Base-by-base conservation (phyloP, 2,888 invertebrate species). In the Aethes cnicana region DNA sequence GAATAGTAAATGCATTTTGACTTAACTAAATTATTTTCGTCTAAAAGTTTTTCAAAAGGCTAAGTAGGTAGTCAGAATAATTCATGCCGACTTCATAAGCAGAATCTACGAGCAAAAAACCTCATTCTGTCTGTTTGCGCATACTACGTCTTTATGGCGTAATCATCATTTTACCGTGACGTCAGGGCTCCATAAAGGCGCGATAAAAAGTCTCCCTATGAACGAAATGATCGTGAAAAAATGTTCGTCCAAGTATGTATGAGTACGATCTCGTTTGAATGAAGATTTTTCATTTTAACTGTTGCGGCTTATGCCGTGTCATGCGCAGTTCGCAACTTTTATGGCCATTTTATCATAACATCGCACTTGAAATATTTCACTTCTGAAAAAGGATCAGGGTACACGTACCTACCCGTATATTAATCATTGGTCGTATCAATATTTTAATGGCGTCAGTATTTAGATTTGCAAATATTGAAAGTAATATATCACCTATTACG, bases 91-190 rank as follows among this genome's bases (percentile, higher is more conserved):
- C 8, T 42, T 33, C 25, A 32, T 26, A 32, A 17, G 2, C 33
- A 33, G 32, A 35, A 46, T 35, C 11, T 26, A 54, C 43, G 25
- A 33, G 37, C 37, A 17, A 49, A 49, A 41, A 49, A 54, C 30
- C 54, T 54, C 54, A 54, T 54, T 44, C 30, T 30, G 36, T 44
- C 54, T 35, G 54, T 47, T 50, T 35, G 36, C 52, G 25, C 50
- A 52, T 55, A 52, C 39, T 50, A 52, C 42, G 23, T 47, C 37
- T 55, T 55, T 55, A 55, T 55, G 55, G 33, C 14, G 47, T 55
- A 42, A 42, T 52, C 55, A 50, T 55, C 55, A 43, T 52, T 55
- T 54, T 37, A 32, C 32, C 23, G 35, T 50, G 39, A 54, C 50
- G 33, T 36, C 32, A 39, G 35, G 16, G 30, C 26, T 35, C 35